Conservation (phyloP, 2,797 vertebrate genomes). For the Xerus rutilus region DNA sequence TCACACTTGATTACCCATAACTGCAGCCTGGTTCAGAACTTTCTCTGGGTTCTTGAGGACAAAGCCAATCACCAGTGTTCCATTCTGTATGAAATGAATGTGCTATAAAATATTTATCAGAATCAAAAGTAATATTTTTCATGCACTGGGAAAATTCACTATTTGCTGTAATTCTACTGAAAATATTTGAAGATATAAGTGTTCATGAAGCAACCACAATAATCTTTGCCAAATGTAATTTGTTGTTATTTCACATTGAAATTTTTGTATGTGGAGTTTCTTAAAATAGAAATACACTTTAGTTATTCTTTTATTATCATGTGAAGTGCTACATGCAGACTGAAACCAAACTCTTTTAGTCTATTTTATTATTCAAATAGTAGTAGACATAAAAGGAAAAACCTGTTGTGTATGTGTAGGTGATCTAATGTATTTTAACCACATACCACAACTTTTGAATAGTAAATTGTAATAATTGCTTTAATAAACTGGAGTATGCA, state of each 20-base stretch:
- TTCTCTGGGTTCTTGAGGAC: constrained; percentile 50
- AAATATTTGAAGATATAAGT: constrained; percentile 38
- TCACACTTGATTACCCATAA: constrained; percentile 52
- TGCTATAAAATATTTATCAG: constrained; percentile 26
- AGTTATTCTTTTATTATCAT: constrained; percentile 7
- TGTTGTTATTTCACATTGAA: background rate
- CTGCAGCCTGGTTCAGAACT: constrained; percentile 41
- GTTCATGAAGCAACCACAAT: constrained; percentile 27
- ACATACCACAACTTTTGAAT: background rate
- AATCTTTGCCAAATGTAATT: constrained; percentile 29
- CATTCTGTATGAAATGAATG: constrained; percentile 27
- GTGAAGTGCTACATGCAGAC: background rate
- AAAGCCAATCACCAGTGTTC: constrained; percentile 15
- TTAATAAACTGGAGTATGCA: constrained; percentile 12
- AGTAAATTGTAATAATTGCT: background rate
- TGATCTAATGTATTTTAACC: constrained; percentile 25
- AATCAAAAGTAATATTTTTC: constrained; percentile 50
- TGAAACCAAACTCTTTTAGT: background rate
- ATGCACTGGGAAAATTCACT: background rate
- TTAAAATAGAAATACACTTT: constrained; percentile 8
- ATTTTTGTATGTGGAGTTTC: background rate
- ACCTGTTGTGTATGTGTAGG: background rate
- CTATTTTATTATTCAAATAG: background rate
- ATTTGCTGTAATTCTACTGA: constrained; percentile 10
- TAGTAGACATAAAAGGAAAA: constrained; percentile 12